These are phyloP conservation scores for Amphiprion percula DNA, from an alignment of 2,113 vertebrate species.

Conservation along the genomic window DNA sequence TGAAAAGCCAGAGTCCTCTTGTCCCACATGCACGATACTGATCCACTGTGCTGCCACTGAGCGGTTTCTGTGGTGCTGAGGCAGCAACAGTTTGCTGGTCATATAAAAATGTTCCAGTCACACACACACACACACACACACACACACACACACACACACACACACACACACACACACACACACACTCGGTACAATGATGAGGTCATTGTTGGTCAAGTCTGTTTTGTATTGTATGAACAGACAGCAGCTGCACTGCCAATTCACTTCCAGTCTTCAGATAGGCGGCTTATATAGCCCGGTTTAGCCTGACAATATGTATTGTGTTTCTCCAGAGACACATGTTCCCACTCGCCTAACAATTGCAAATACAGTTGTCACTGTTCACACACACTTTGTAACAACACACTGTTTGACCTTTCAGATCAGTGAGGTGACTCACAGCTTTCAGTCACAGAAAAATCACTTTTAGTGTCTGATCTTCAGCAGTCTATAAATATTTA, in stretches of 20 bases:
- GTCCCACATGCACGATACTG: slow-evolving; percentile 39
- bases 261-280: slow-evolving; percentile 31
- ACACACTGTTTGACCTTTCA: slow-evolving; percentile 12
- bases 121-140: slow-evolving; percentile 24
- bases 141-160: slow-evolving; percentile 34
- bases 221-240: slow-evolving; percentile 57
- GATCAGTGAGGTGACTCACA: slow-evolving; percentile 5
- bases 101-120: slow-evolving; percentile 63
- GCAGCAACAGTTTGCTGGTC: slow-evolving; percentile 56
- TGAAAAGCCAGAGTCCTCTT: slow-evolving; percentile 5
- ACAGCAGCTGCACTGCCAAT: slow-evolving; percentile 56
- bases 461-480: neutral
- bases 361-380: slow-evolving; percentile 15
- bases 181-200: slow-evolving; percentile 39
- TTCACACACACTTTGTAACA: slow-evolving; percentile 4
- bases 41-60: slow-evolving; percentile 40
- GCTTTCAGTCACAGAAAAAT: neutral
- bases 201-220: slow-evolving; percentile 60
- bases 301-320: slow-evolving; percentile 44
- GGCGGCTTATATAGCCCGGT: slow-evolving; percentile 24
- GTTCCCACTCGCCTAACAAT: slow-evolving; percentile 17
- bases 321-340: slow-evolving; percentile 56
- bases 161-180: neutral
- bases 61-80: slow-evolving; percentile 70
- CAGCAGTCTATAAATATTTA: slow-evolving; percentile 9